Percentiles rank a stretch among this genome's conserved stretches.
Conservation (phyloP, 2,888 invertebrate species). For the Epinotia bilunana region DNA sequence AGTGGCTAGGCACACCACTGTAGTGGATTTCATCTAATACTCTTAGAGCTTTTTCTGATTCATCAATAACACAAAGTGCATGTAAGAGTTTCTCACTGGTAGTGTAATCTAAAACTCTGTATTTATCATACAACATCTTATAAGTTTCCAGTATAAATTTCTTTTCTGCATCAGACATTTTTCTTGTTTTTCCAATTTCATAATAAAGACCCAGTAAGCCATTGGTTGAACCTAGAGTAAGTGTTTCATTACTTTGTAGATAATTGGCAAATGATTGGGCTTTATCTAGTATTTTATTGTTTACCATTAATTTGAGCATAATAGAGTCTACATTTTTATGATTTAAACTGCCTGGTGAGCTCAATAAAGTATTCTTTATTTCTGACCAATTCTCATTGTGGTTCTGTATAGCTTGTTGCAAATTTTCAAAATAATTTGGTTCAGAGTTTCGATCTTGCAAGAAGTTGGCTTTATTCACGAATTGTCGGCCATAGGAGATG, state of each 20-base stretch:
- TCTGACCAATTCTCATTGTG: constrained; percentile 67
- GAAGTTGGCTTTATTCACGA: constrained; percentile 46
- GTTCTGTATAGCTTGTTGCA: constrained; percentile 59
- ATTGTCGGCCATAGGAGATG: constrained; percentile 45
- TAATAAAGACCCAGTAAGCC: constrained; percentile 84
- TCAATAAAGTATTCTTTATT: constrained; percentile 73
- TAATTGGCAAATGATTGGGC: constrained; percentile 85
- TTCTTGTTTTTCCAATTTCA: constrained; percentile 58
- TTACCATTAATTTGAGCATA: constrained; percentile 82
- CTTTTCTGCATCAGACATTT: constrained; percentile 76
- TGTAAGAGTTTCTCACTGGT: constrained; percentile 86
- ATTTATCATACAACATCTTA: constrained; percentile 75
- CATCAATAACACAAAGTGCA: constrained; percentile 86
- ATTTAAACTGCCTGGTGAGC: constrained; percentile 67
- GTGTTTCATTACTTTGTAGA: constrained; percentile 75
- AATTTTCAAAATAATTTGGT: constrained; percentile 64
- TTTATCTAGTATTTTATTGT: constrained; percentile 69
- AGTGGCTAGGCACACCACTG: constrained; percentile 72
- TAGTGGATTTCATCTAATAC: constrained; percentile 85
- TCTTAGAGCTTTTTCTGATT: constrained; percentile 86
- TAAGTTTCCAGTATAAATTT: constrained; percentile 82
- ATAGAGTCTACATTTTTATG: constrained; percentile 85
- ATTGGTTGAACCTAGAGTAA: constrained; percentile 85
- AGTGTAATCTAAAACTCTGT: constrained; percentile 84
- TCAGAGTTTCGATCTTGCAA: constrained; percentile 27